A percentile compares a stretch with the other conserved stretches of the same genome.
These are phyloP conservation scores for Capromys pilorides DNA, from an alignment of 2,797 vertebrate species.

Conservation along the genomic window DNA sequence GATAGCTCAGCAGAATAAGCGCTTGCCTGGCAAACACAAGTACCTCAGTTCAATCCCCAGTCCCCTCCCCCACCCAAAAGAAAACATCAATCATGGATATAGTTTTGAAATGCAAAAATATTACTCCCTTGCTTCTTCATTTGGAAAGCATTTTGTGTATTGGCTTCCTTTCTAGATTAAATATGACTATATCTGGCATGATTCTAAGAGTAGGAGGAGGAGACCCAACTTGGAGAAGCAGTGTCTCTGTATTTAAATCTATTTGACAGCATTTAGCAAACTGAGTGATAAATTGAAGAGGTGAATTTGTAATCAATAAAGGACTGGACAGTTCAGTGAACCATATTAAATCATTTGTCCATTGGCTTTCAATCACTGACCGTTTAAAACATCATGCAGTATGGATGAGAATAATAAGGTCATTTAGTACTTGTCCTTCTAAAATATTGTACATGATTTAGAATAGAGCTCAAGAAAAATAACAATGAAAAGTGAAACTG, in stretches of 20 bases:
- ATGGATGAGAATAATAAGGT: neutral
- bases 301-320: neutral
- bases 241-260: neutral
- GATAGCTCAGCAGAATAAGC: too few species aligned
- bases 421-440: neutral
- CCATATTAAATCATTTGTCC: neutral
- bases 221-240: neutral
- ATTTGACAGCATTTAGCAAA: slow-evolving; percentile 10
- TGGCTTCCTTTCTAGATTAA: slow-evolving; percentile 2
- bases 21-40: too few species aligned
- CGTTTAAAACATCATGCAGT: neutral
- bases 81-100: too few species aligned
- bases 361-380: neutral
- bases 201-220: neutral
- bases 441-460: neutral
- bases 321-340: neutral
- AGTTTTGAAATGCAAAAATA: slow-evolving; percentile 44
- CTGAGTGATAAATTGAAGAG: neutral
- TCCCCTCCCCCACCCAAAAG: too few species aligned
- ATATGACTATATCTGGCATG: neutral
- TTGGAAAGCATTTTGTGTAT: slow-evolving; percentile 34
- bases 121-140: neutral
- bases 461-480: slow-evolving; percentile 23
- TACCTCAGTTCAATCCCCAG: too few species aligned
- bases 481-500: slow-evolving; percentile 35